These are phyloP conservation scores for Temnothorax rugatulus DNA, from an alignment of 2,888 invertebrate genomes.

Conservation along the genomic window DNA sequence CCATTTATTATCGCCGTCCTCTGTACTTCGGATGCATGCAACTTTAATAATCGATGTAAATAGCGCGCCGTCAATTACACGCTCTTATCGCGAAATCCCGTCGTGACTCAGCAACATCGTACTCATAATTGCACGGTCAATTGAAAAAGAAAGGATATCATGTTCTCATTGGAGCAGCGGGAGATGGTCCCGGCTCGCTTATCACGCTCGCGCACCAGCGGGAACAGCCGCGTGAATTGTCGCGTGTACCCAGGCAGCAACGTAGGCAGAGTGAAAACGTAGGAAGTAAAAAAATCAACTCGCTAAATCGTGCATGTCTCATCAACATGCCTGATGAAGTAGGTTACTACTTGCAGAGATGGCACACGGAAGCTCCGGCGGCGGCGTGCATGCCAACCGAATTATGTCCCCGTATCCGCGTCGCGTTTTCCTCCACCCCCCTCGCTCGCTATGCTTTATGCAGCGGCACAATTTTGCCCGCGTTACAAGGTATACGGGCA, in stretches of 20 bases:
- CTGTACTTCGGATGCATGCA: neutral
- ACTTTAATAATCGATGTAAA: neutral
- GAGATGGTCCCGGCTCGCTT: neutral
- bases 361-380: slow-evolving; percentile 9
- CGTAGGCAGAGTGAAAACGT: slow-evolving; percentile 34
- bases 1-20: neutral
- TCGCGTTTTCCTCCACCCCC: slow-evolving; percentile 3
- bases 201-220: slow-evolving; percentile 5
- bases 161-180: neutral
- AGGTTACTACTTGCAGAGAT: slow-evolving; percentile 29
- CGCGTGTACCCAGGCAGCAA: slow-evolving; percentile 13
- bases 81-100: slow-evolving; percentile 8
- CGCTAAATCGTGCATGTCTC: slow-evolving; percentile 63
- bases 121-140: slow-evolving; percentile 26
- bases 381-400: slow-evolving; percentile 34
- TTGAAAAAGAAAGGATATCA: slow-evolving; percentile 26
- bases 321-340: slow-evolving; percentile 64
- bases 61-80: slow-evolving; percentile 27
- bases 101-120: slow-evolving; percentile 24
- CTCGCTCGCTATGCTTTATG: slow-evolving; percentile 47
- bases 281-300: slow-evolving; percentile 49
- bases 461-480: slow-evolving; percentile 43
- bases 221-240: slow-evolving; percentile 11
- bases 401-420: slow-evolving; percentile 42
- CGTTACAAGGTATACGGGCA: slow-evolving; percentile 7